Evolutionary conservation across 2,797 vertebrate genomes (phyloP).

Genomic region (Loriculus beryllinus): DNA sequence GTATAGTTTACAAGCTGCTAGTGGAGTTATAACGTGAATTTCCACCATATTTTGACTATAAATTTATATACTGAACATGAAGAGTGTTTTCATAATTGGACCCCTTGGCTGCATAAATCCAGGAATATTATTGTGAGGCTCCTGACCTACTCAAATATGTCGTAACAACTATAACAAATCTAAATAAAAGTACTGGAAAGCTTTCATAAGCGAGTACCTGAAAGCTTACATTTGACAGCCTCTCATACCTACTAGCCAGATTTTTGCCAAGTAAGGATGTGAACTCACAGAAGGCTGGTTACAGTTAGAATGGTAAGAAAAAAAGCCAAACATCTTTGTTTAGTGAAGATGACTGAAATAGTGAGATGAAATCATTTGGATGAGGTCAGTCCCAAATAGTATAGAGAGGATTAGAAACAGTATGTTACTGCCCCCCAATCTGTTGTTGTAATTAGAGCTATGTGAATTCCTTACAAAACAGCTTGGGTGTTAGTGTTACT

Average conservation of each 20-base stretch:
- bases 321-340: neutral
- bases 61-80: neutral
- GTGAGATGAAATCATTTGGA: neutral
- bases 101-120: fast-evolving
- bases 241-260: neutral
- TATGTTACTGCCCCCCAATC: neutral
- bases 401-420: constrained; percentile 43
- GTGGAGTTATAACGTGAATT: neutral
- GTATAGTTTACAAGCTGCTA: neutral
- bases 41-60: neutral
- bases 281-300: neutral
- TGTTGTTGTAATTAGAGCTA: constrained; percentile 31
- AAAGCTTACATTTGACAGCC: neutral
- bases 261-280: neutral
- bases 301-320: neutral
- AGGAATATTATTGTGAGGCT: neutral
- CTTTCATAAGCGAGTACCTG: neutral
- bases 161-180: neutral
- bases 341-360: neutral
- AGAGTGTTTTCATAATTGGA: neutral
- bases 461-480: neutral
- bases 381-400: constrained; percentile 39
- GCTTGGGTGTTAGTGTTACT: neutral
- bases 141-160: neutral
- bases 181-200: neutral